phyloP scores from a whole-genome alignment of 2,888 invertebrate genomes.

The Ceramica pisi region DNA sequence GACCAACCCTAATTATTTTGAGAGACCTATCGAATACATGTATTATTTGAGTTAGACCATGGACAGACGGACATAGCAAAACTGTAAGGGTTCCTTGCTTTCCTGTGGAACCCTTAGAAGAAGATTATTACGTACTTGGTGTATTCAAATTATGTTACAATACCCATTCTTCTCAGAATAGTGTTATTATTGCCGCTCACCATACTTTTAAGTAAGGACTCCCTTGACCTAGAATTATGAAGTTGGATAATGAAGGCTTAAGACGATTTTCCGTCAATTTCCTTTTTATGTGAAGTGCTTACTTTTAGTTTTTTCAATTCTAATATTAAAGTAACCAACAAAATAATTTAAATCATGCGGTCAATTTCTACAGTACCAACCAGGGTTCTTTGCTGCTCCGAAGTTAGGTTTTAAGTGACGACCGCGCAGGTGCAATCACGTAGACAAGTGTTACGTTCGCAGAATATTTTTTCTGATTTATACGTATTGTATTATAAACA shows the following conservation, averaged over 20 bases:
- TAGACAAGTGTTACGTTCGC: too few species aligned
- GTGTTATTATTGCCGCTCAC: not conserved
- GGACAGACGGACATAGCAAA: too few species aligned
- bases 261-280: not conserved
- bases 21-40: too few species aligned
- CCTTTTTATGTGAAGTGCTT: not conserved
- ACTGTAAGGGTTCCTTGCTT: too few species aligned
- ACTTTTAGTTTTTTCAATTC: conserved; percentile 4
- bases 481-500: too few species aligned
- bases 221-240: not conserved
- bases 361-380: not conserved
- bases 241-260: not conserved
- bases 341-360: not conserved
- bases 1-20: too few species aligned
- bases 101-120: too few species aligned
- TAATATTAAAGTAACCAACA: conserved; percentile 1
- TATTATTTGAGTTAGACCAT: too few species aligned
- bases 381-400: too few species aligned
- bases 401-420: too few species aligned
- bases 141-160: not conserved
- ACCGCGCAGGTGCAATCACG: too few species aligned
- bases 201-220: not conserved
- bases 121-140: not conserved
- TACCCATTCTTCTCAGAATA: not conserved
- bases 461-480: too few species aligned